A percentile compares a stretch with the other conserved stretches of the same genome.
phyloP scores from a whole-genome alignment of 2,113 vertebrate species.

The Indri indri region DNA sequence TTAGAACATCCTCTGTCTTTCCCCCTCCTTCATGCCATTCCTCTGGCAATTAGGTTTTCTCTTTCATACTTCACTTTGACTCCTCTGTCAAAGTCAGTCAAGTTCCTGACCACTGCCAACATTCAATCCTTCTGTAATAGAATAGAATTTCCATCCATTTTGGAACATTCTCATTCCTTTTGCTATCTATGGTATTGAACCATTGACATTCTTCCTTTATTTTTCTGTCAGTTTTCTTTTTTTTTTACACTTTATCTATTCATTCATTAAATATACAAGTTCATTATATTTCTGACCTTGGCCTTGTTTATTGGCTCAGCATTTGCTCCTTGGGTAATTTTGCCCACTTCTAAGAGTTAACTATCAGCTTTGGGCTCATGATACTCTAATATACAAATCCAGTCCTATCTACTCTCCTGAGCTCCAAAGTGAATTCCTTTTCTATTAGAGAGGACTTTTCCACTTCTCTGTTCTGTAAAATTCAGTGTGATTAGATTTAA shows the following conservation, averaged over 20 bases:
- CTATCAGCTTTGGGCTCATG: neutral
- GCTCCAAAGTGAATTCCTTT: neutral
- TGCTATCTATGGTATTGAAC: neutral
- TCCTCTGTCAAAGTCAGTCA: neutral
- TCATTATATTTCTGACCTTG: neutral
- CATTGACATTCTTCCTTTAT: neutral
- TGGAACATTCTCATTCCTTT: neutral
- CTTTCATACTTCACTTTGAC: neutral
- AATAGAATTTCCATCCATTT: neutral
- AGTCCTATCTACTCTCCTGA: neutral
- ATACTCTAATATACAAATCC: neutral
- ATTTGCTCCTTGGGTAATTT: neutral
- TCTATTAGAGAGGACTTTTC: neutral
- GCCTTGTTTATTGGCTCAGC: neutral
- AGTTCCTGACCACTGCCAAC: neutral
- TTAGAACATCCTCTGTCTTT: neutral
- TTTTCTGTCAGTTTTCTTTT: neutral
- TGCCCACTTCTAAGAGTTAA: no score
- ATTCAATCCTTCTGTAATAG: neutral
- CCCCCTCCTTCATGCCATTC: neutral
- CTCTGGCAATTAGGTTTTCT: neutral
- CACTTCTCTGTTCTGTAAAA: neutral
- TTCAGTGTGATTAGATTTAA: neutral
- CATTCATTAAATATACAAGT: neutral
- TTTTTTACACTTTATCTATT: neutral